Conservation (phyloP, 2,113 vertebrate species). For the Xenopus laevis region DNA sequence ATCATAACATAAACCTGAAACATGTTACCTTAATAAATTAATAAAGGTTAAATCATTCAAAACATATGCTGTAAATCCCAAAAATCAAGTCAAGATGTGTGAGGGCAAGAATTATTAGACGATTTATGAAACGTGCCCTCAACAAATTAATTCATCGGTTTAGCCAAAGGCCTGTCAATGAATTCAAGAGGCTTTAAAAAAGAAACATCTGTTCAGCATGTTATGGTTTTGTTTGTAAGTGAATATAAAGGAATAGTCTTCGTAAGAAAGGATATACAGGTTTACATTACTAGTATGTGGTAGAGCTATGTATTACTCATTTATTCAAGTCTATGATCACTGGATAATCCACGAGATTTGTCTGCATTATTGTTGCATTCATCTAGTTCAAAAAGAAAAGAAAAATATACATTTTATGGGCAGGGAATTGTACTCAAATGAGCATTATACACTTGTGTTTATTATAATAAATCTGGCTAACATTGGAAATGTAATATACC, state of each 20-base stretch:
- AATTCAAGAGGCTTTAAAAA: slow-evolving; percentile 66
- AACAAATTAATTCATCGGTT: slow-evolving; percentile 76
- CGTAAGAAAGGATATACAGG: slow-evolving; percentile 50
- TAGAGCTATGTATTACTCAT: slow-evolving; percentile 57
- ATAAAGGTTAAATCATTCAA: slow-evolving; percentile 72
- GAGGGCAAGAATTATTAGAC: slow-evolving; percentile 71
- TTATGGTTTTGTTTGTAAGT: slow-evolving; percentile 63
- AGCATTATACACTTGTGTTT: too few relatives aligned
- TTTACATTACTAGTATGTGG: slow-evolving; percentile 53
- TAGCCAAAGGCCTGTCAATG: slow-evolving; percentile 68
- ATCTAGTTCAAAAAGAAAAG: slow-evolving; percentile 43
- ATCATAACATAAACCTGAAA: slow-evolving; percentile 63
- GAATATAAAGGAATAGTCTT: slow-evolving; percentile 57
- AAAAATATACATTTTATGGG: slow-evolving; percentile 30
- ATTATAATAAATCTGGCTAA: too few relatives aligned
- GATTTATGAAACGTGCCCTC: slow-evolving; percentile 65
- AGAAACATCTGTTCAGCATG: slow-evolving; percentile 70
- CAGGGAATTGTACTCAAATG: too few relatives aligned
- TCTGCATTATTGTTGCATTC: slow-evolving; percentile 9
- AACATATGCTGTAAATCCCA: slow-evolving; percentile 66
- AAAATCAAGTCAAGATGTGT: slow-evolving; percentile 73
- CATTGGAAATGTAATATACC: too few relatives aligned
- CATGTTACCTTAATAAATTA: slow-evolving; percentile 71
- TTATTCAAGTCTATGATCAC: slow-evolving; percentile 47
- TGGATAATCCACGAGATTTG: slow-evolving; percentile 42